A percentile compares a stretch with the other conserved stretches of the same genome.
Evolutionary conservation across 2,797 vertebrate genomes (phyloP).

Genomic region (Stomatorhinus walkeri): DNA sequence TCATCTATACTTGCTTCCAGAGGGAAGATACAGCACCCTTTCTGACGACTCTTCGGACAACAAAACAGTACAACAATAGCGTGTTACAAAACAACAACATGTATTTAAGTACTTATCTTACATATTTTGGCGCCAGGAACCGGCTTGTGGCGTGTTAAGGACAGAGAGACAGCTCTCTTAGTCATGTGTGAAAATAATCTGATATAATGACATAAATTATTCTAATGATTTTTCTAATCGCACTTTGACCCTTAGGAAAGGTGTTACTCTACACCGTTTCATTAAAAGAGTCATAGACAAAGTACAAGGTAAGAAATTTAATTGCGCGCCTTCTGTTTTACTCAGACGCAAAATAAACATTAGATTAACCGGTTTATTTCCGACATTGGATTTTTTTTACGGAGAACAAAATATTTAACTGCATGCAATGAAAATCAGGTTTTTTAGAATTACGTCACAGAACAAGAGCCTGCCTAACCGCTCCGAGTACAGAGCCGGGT

Average conservation of each 20-base stretch:
- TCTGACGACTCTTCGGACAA: not conserved
- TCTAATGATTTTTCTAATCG: not conserved
- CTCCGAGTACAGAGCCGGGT: not conserved
- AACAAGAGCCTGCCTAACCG: not conserved
- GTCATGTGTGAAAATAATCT: not conserved
- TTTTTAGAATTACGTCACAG: conserved; percentile 5
- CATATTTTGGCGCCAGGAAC: not conserved
- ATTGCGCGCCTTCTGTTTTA: conserved; percentile 4
- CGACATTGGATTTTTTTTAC: not conserved
- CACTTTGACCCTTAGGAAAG: not conserved
- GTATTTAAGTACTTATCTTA: not conserved
- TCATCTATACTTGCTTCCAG: not conserved
- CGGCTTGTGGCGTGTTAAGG: not conserved
- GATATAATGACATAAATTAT: not conserved
- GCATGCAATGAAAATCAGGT: conserved; percentile 20
- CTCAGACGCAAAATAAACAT: conserved; percentile 5
- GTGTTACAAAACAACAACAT: not conserved
- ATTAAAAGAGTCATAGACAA: not conserved
- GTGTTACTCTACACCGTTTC: not conserved
- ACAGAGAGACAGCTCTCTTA: not conserved
- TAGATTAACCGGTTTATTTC: conserved; percentile 2
- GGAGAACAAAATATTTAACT: not conserved
- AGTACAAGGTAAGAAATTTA: not conserved
- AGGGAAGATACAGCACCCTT: not conserved
- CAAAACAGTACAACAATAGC: not conserved